phyloP scores from a whole-genome alignment of 1,140 invertebrate genomes.

The Melipona quadrifasciata region DNA sequence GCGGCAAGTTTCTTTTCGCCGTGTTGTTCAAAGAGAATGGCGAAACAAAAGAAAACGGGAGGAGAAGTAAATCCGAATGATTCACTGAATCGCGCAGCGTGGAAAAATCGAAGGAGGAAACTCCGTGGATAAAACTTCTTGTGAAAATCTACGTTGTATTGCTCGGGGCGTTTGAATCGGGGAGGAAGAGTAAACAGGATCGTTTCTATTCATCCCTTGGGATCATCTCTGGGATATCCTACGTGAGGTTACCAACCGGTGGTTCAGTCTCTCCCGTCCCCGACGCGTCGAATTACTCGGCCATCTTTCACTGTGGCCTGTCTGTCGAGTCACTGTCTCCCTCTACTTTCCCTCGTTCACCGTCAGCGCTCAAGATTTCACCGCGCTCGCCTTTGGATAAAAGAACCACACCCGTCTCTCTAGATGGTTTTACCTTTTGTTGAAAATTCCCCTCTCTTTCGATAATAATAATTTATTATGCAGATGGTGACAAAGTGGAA shows the following conservation, averaged over 20 bases:
- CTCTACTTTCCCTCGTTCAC: neutral
- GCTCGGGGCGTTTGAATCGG: conserved; percentile 40
- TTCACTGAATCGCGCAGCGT: conserved; percentile 8
- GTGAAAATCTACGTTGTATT: conserved; percentile 57
- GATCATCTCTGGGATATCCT: conserved; percentile 67
- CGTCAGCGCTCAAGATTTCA: neutral
- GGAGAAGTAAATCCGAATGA: neutral
- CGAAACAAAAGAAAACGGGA: neutral
- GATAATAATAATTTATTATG: neutral
- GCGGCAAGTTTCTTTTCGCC: neutral
- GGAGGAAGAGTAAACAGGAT: conserved; percentile 68
- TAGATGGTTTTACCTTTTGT: too few species aligned
- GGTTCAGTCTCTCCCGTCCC: conserved; percentile 26
- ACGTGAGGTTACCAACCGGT: neutral
- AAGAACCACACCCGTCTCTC: neutral
- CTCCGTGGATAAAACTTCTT: conserved; percentile 18
- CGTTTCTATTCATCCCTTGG: conserved; percentile 75
- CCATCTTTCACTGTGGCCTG: neutral
- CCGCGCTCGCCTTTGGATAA: neutral
- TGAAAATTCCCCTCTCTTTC: neutral
- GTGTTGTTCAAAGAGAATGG: neutral
- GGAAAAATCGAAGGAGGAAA: conserved; percentile 31
- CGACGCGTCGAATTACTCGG: conserved; percentile 53
- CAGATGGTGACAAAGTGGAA: neutral
- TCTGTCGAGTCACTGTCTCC: conserved; percentile 8